Percentiles rank a stretch among this genome's conserved stretches.
Evolutionary conservation across 2,113 vertebrate species (phyloP).

Genomic region (Rhegmatorhina hoffmannsi): DNA sequence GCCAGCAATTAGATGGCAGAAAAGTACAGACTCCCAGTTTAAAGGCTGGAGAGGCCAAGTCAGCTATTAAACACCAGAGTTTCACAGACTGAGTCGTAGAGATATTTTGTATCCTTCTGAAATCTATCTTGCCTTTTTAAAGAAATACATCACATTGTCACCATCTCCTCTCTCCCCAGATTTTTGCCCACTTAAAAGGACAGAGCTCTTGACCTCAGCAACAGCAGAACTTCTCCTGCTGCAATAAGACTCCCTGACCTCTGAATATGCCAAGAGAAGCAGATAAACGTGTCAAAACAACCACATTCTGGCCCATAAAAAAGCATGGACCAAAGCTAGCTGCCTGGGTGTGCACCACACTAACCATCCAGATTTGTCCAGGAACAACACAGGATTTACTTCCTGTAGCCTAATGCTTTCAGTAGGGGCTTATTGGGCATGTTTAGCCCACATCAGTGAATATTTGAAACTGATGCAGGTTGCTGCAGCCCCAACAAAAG

Average conservation of each 20-base stretch:
- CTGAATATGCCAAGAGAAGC: not conserved
- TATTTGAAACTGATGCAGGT: constrained; percentile 50
- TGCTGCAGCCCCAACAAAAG: constrained; percentile 60
- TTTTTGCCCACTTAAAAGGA: not conserved
- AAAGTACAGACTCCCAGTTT: not conserved
- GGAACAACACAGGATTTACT: not conserved
- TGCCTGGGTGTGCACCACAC: not conserved
- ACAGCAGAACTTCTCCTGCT: not conserved
- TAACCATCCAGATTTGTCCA: not conserved
- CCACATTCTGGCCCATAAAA: not conserved
- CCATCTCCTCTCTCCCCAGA: not conserved
- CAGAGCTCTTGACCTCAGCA: not conserved
- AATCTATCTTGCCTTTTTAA: not conserved
- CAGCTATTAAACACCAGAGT: not conserved
- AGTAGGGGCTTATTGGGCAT: constrained; percentile 9
- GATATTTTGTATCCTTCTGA: not conserved
- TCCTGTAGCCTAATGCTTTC: not conserved
- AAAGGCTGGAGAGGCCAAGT: not conserved
- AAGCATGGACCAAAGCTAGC: not conserved
- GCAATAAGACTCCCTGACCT: not conserved
- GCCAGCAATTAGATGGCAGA: not conserved
- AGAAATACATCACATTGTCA: not conserved
- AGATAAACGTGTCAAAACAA: not conserved
- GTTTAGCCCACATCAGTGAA: constrained; percentile 38
- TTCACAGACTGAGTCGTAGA: not conserved